A percentile compares a stretch with the other conserved stretches of the same genome.
Evolutionary conservation across 2,113 vertebrate genomes (phyloP).

Genomic region (Irena cyanogastra): DNA sequence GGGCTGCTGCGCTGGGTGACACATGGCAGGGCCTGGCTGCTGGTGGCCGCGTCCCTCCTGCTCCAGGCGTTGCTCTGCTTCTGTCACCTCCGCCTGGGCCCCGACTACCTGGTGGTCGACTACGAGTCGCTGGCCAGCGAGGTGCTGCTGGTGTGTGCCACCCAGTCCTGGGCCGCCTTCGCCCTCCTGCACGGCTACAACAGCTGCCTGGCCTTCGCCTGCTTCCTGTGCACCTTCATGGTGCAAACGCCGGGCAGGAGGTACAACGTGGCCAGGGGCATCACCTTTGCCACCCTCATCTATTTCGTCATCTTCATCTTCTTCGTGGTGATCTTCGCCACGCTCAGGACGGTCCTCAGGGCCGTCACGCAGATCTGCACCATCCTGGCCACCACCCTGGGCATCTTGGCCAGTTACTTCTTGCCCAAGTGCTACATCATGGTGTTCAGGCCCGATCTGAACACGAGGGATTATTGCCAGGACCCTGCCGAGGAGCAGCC

Average conservation of each 20-base stretch:
- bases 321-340: constrained; percentile 78
- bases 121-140: constrained; percentile 50
- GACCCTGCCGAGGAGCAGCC: not conserved
- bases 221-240: constrained; percentile 89
- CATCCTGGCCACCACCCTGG: constrained; percentile 68
- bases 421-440: constrained; percentile 84
- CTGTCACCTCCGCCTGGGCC: constrained; percentile 7
- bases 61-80: not conserved
- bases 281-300: constrained; percentile 77
- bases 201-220: constrained; percentile 50
- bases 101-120: not conserved
- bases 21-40: constrained; percentile 34
- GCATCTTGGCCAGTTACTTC: constrained; percentile 73
- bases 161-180: constrained; percentile 67
- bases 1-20: not conserved
- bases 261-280: constrained; percentile 81
- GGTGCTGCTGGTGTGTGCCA: constrained; percentile 73
- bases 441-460: constrained; percentile 74
- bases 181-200: constrained; percentile 74
- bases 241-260: constrained; percentile 65
- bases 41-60: not conserved
- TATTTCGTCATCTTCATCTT: constrained; percentile 81
- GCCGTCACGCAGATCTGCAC: constrained; percentile 69
- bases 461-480: constrained; percentile 74
- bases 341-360: constrained; percentile 33